phyloP scores from a whole-genome alignment of 2,797 vertebrate species.

The Orientallactaga sibirica region DNA sequence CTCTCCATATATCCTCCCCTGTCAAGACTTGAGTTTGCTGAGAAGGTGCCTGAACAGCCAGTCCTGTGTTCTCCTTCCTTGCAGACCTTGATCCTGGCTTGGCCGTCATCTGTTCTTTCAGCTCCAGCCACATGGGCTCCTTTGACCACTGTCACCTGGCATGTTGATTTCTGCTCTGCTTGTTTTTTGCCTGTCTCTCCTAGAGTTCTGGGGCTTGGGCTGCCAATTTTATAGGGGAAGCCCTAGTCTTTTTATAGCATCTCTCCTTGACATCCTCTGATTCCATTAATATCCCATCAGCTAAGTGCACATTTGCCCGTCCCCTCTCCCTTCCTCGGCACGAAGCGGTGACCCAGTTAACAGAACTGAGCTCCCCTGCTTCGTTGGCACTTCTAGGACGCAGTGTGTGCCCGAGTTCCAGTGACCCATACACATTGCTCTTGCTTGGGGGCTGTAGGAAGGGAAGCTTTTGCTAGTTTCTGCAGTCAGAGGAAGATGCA shows the following conservation, averaged over 20 bases:
- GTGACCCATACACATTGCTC: background rate
- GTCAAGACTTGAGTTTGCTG: background rate
- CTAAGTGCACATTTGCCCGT: background rate
- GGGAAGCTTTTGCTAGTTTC: background rate
- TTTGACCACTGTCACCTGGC: background rate
- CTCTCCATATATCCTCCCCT: background rate
- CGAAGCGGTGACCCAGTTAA: conserved; percentile 7
- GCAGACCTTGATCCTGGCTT: background rate
- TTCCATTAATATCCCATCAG: conserved; percentile 46
- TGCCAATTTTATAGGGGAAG: conserved; percentile 50
- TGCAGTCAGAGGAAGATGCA: conserved; percentile 39
- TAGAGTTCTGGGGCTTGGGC: background rate
- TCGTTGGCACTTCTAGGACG: conserved; percentile 5
- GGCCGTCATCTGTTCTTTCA: background rate
- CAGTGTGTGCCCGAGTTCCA: background rate
- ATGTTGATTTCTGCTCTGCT: conserved; percentile 50
- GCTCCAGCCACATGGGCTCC: background rate
- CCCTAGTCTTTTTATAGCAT: conserved; percentile 41
- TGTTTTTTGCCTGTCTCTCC: conserved; percentile 25
- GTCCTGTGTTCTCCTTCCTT: background rate
- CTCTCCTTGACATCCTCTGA: background rate
- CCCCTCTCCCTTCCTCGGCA: background rate
- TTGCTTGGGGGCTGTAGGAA: background rate
- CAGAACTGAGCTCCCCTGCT: background rate
- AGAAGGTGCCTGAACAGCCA: background rate